These are phyloP conservation scores for Channa argus DNA, from an alignment of 2,113 vertebrate species.

Conservation along the genomic window DNA sequence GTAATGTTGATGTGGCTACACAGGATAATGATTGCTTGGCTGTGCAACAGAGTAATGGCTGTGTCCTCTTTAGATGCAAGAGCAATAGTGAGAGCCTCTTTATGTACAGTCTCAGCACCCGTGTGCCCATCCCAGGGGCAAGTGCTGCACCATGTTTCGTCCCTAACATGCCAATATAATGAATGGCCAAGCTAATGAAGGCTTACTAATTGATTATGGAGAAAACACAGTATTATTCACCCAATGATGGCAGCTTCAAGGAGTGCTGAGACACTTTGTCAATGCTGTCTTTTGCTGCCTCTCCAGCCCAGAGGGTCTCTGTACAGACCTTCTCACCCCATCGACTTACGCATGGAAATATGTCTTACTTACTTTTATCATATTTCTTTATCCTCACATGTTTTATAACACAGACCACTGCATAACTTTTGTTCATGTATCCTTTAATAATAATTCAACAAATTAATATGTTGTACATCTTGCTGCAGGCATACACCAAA, in stretches of 20 bases:
- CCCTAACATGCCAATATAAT: slow-evolving; percentile 75
- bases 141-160: slow-evolving; percentile 57
- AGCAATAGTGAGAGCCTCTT: slow-evolving; percentile 59
- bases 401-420: slow-evolving; percentile 44
- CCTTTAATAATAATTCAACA: slow-evolving; percentile 62
- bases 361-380: slow-evolving; percentile 24
- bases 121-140: slow-evolving; percentile 64
- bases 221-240: slow-evolving; percentile 85
- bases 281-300: slow-evolving; percentile 66
- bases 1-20: slow-evolving; percentile 34
- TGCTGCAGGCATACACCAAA: slow-evolving; percentile 61
- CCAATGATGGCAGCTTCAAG: slow-evolving; percentile 73
- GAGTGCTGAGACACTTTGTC: slow-evolving; percentile 77
- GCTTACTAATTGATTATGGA: slow-evolving; percentile 83
- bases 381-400: slow-evolving; percentile 63
- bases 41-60: slow-evolving; percentile 60
- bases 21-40: slow-evolving; percentile 32
- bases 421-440: slow-evolving; percentile 33
- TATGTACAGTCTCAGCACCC: slow-evolving; percentile 60
- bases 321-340: slow-evolving; percentile 57
- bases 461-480: slow-evolving; percentile 65
- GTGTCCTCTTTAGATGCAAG: slow-evolving; percentile 64
- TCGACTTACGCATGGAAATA: neutral
- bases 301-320: slow-evolving; percentile 51
- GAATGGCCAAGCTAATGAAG: slow-evolving; percentile 80